Percentiles rank a stretch among this genome's conserved stretches.
phyloP scores from a whole-genome alignment of 2,797 vertebrate species.

The Peromyscus aztecus region DNA sequence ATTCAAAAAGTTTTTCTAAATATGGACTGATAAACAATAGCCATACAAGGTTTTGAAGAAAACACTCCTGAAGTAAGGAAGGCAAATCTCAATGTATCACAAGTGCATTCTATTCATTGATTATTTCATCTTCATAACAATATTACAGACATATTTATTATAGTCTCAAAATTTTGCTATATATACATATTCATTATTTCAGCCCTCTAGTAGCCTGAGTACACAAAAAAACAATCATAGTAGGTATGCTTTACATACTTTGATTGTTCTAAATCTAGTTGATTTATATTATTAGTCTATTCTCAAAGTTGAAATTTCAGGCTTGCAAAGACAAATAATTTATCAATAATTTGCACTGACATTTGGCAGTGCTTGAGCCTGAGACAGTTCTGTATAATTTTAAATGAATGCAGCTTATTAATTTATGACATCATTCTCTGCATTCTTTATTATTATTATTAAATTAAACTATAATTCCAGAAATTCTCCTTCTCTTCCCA shows the following conservation, averaged over 20 bases:
- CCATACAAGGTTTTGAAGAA: background rate
- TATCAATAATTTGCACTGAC: background rate
- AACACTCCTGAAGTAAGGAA: background rate
- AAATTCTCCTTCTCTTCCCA: background rate
- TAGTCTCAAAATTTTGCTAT: background rate
- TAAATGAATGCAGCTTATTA: background rate
- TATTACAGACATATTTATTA: background rate
- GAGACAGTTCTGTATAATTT: slow-evolving; percentile 28
- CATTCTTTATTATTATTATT: background rate
- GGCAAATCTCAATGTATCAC: background rate
- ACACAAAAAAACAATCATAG: background rate
- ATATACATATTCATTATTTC: background rate
- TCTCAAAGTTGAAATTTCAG: background rate
- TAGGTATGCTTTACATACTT: background rate
- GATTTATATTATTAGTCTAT: background rate
- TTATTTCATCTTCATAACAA: background rate
- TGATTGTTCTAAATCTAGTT: background rate
- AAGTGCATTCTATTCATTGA: background rate
- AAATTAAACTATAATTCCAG: background rate
- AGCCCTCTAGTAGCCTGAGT: background rate
- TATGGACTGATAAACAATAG: background rate
- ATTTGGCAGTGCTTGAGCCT: background rate
- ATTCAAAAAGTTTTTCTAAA: background rate
- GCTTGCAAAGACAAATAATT: background rate
- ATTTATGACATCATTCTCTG: background rate